Evolutionary conservation across 2,797 vertebrate genomes (phyloP).

Genomic region (Lateolabrax maculatus): DNA sequence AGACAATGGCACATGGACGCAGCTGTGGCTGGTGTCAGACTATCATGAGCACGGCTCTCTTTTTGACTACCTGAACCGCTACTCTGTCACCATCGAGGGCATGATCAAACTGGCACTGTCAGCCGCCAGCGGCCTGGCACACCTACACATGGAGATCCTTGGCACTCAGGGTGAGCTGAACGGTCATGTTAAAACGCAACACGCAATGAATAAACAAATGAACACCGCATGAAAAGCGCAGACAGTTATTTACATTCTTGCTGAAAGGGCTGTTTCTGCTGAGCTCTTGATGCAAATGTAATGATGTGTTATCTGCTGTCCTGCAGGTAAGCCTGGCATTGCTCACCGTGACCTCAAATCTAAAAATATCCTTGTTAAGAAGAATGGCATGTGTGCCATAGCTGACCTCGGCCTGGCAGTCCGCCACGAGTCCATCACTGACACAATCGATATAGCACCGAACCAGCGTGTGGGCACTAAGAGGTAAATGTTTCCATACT

Average conservation of each 20-base stretch:
- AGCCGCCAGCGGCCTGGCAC: constrained; percentile 95
- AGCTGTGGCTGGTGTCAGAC: constrained; percentile 98
- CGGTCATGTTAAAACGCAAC: background rate
- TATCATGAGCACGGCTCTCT: constrained; percentile 98
- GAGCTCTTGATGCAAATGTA: constrained; percentile 23
- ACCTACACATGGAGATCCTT: constrained; percentile 99
- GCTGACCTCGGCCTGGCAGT: constrained; percentile 98
- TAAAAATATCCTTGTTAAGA: constrained; percentile 99
- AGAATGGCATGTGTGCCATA: constrained; percentile 96
- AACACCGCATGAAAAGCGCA: background rate
- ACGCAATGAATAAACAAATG: background rate
- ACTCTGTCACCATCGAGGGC: constrained; percentile 97
- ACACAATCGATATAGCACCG: constrained; percentile 98
- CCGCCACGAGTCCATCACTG: constrained; percentile 95
- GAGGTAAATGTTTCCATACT: constrained; percentile 83
- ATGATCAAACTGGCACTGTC: constrained; percentile 98
- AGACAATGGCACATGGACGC: constrained; percentile 99
- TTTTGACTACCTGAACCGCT: constrained; percentile 97
- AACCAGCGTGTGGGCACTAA: constrained; percentile 99
- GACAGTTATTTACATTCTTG: background rate
- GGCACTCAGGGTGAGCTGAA: constrained; percentile 94
- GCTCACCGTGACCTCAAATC: constrained; percentile 98
- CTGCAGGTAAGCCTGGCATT: constrained; percentile 96
- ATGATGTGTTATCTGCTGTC: constrained; percentile 13
- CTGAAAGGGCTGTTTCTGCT: constrained; percentile 12